Percentiles rank a stretch among this genome's conserved stretches.
phyloP scores from a whole-genome alignment of 2,888 invertebrate genomes.

The Lasioglossum oenotherae region DNA sequence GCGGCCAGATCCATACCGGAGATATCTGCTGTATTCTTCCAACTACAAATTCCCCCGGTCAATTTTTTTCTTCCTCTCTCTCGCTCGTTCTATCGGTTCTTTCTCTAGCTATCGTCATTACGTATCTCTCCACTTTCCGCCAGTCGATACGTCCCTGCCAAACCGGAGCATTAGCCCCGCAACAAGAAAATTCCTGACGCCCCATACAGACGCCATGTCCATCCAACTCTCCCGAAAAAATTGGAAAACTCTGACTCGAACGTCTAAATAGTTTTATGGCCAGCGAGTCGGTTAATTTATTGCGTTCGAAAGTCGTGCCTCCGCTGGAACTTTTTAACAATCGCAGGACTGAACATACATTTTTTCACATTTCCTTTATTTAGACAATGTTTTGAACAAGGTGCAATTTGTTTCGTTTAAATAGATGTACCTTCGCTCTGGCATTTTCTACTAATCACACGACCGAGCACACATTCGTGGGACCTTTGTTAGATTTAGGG shows the following conservation, averaged over 20 bases:
- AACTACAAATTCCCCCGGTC: conserved; percentile 56
- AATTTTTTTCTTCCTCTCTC: conserved; percentile 14
- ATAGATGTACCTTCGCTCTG: too few species aligned
- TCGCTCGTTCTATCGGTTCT: neutral
- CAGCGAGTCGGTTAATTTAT: neutral
- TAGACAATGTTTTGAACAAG: neutral
- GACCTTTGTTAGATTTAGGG: too few species aligned
- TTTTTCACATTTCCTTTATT: neutral
- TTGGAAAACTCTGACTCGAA: neutral
- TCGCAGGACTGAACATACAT: neutral
- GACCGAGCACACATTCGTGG: too few species aligned
- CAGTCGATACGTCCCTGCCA: conserved; percentile 33
- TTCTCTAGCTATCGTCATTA: conserved; percentile 5
- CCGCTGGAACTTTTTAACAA: neutral
- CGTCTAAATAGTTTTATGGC: neutral
- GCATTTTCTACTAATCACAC: too few species aligned
- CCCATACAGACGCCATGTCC: too few species aligned
- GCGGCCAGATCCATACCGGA: conserved; percentile 61
- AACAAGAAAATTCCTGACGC: conserved; percentile 24
- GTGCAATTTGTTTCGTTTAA: too few species aligned
- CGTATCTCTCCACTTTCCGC: conserved; percentile 37
- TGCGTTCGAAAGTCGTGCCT: neutral
- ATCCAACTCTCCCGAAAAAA: neutral
- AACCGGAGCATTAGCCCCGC: conserved; percentile 24
- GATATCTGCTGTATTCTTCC: conserved; percentile 60